Percentiles rank a stretch among this genome's conserved stretches.
Conservation (phyloP, 2,888 invertebrate species). For the Empis livida region DNA sequence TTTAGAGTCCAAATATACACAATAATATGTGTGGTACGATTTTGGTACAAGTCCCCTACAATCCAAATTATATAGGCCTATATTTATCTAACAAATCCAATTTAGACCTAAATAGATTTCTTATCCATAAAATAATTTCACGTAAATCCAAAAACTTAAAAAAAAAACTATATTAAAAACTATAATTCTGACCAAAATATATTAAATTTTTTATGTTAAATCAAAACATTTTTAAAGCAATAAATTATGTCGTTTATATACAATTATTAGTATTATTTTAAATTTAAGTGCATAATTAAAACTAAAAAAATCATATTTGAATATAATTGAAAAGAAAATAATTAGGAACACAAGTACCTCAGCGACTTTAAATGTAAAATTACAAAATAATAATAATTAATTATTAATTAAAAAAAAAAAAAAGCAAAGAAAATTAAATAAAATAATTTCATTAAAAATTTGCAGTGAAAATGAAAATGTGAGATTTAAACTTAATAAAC, state of each 20-base stretch:
- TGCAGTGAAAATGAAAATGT: conserved; percentile 6
- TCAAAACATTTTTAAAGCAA: background rate
- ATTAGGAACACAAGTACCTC: conserved; percentile 13
- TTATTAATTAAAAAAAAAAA: background rate
- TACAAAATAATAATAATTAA: background rate
- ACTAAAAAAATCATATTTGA: conserved; percentile 7
- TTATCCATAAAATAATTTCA: too few species aligned
- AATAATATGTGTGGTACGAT: too few species aligned
- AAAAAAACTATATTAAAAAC: too few species aligned
- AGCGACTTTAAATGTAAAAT: conserved; percentile 7
- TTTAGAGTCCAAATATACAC: too few species aligned
- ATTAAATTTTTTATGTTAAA: background rate
- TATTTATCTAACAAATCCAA: too few species aligned
- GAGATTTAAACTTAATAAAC: conserved; percentile 5
- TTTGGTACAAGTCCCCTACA: too few species aligned
- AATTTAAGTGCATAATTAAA: conserved; percentile 5
- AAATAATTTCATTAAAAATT: conserved; percentile 2
- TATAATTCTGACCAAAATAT: too few species aligned
- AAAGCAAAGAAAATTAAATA: background rate
- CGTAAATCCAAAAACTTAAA: too few species aligned
- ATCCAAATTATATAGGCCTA: too few species aligned
- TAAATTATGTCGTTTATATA: background rate
- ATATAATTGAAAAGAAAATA: conserved; percentile 5
- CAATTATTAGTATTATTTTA: conserved; percentile 3
- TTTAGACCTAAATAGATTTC: too few species aligned